Evolutionary conservation across 2,797 vertebrate genomes (phyloP).

Genomic region (Megalops cyprinoides): DNA sequence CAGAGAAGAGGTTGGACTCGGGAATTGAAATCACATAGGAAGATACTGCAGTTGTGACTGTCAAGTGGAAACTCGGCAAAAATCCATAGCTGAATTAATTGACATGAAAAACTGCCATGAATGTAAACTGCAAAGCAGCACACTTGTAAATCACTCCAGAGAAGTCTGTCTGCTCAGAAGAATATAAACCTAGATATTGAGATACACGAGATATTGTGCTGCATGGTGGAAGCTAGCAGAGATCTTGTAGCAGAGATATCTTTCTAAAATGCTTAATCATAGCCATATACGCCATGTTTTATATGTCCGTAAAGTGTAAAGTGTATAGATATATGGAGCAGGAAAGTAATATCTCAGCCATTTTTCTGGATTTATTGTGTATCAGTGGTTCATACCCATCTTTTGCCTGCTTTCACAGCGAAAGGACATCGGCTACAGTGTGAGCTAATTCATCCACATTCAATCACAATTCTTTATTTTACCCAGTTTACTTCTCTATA

Average conservation of each 20-base stretch:
- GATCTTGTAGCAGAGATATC: neutral
- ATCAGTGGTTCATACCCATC: neutral
- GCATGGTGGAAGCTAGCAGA: neutral
- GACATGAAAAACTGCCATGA: neutral
- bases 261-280: neutral
- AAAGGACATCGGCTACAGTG: neutral
- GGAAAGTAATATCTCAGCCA: neutral
- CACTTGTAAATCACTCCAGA: neutral
- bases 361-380: too few species aligned
- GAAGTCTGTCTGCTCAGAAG: neutral
- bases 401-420: slow-evolving; percentile 28
- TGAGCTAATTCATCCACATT: neutral
- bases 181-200: neutral
- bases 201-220: too few species aligned
- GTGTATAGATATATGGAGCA: neutral
- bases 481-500: slow-evolving; percentile 67
- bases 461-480: slow-evolving; percentile 45
- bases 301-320: neutral
- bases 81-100: neutral
- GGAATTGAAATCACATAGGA: slow-evolving; percentile 5
- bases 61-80: too few species aligned
- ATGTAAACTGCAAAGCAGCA: neutral
- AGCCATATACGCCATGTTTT: neutral
- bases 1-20: neutral
- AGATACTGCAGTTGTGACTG: neutral